Evolutionary conservation across 2,113 vertebrate genomes (phyloP).

Genomic region (Romanogobio albipinnatus): DNA sequence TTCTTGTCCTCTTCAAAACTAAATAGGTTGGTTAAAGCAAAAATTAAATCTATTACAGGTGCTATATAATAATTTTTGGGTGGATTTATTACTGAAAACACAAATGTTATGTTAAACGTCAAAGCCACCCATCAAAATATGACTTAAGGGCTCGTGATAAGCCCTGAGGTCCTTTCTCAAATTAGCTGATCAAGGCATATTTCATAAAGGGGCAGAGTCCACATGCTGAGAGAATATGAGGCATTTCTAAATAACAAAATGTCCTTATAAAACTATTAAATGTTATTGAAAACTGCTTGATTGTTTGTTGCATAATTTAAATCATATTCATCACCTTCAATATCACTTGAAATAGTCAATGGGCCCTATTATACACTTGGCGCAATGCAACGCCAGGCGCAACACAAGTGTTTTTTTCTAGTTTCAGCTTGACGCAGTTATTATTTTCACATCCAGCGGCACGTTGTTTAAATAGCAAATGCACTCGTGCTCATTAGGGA

Average conservation of each 20-base stretch:
- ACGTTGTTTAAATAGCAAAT: too few relatives aligned
- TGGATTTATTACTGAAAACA: background rate
- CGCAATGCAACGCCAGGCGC: too few relatives aligned
- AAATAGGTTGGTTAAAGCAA: slow-evolving; percentile 50
- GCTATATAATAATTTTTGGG: background rate
- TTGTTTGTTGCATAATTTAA: background rate
- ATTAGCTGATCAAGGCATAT: background rate
- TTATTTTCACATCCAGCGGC: too few relatives aligned
- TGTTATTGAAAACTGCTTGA: background rate
- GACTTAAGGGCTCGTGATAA: slow-evolving; percentile 50
- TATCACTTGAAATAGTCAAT: background rate
- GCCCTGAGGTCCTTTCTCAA: background rate
- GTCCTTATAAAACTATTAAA: background rate
- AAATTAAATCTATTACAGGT: slow-evolving; percentile 40
- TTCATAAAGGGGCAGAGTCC: background rate
- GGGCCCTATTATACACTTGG: too few relatives aligned
- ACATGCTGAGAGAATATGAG: background rate
- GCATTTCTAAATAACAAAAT: background rate
- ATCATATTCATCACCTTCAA: background rate
- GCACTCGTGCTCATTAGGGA: too few relatives aligned
- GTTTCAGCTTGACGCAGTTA: too few relatives aligned
- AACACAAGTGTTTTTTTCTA: too few relatives aligned
- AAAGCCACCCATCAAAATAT: slow-evolving; percentile 61
- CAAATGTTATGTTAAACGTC: slow-evolving; percentile 7
- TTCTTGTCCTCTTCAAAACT: slow-evolving; percentile 58